phyloP scores from a whole-genome alignment of 1,140 invertebrate genomes.

The Seison nebaliae region DNA sequence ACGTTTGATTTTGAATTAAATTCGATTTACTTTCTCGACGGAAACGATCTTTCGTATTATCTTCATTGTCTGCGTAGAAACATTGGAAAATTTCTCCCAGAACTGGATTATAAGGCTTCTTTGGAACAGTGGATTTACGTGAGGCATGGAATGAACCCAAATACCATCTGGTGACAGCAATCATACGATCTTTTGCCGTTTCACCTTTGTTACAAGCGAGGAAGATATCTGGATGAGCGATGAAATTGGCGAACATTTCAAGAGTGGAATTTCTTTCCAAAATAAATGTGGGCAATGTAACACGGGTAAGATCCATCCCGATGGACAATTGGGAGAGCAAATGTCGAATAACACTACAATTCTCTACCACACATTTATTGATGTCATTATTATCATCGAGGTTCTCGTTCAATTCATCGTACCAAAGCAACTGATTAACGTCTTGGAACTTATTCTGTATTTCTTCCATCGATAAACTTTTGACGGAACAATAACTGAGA shows the following conservation, averaged over 20 bases:
- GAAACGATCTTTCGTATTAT: neutral
- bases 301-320: constrained; percentile 28
- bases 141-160: constrained; percentile 47
- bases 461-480: no score
- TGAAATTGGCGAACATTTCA: constrained; percentile 30
- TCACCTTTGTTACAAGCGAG: constrained; percentile 49
- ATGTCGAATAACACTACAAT: constrained; percentile 59
- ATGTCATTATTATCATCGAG: no score
- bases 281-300: constrained; percentile 29
- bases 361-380: no score
- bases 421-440: no score
- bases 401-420: no score
- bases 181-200: constrained; percentile 58
- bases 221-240: constrained; percentile 29
- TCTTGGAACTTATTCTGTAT: no score
- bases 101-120: constrained; percentile 31
- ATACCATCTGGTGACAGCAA: constrained; percentile 45
- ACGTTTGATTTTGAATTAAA: neutral
- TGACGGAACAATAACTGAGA: no score
- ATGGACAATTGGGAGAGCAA: constrained; percentile 27
- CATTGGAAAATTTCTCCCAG: constrained; percentile 28
- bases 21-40: neutral
- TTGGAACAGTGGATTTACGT: constrained; percentile 52
- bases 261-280: constrained; percentile 25
- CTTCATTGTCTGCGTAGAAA: constrained; percentile 18